These are phyloP conservation scores for Brachyptera putata DNA, from an alignment of 2,888 invertebrate genomes.

Conservation along the genomic window DNA sequence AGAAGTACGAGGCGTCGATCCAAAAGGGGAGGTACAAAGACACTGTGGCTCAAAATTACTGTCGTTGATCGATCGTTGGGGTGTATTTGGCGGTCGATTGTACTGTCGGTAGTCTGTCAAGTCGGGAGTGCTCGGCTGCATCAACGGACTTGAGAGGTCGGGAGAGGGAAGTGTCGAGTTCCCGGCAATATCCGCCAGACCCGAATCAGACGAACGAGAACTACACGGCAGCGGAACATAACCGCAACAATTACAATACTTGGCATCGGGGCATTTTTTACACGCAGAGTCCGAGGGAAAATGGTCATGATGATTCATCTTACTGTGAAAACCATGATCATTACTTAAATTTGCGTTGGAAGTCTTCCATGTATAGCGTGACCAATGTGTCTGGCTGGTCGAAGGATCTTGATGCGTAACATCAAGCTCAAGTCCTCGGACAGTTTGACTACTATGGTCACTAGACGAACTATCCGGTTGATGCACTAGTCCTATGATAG, in stretches of 20 bases:
- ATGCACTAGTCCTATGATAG: conserved; percentile 19
- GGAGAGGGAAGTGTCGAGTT: conserved; percentile 59
- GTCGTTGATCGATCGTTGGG: conserved; percentile 49
- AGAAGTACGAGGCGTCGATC: conserved; percentile 65
- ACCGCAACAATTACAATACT: conserved; percentile 23
- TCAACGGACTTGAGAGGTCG: conserved; percentile 42
- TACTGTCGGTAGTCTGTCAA: conserved; percentile 20
- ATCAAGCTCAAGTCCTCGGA: too few species aligned
- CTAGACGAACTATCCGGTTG: conserved; percentile 40
- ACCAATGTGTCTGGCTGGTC: conserved; percentile 19
- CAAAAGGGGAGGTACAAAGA: conserved; percentile 68
- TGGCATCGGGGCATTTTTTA: conserved; percentile 15
- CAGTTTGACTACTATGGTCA: conserved; percentile 37
- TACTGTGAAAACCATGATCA: neutral
- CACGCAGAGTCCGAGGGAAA: neutral
- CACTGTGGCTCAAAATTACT: conserved; percentile 71
- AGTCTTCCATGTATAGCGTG: neutral
- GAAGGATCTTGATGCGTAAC: conserved; percentile 33
- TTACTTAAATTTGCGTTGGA: neutral
- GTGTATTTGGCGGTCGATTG: conserved; percentile 37
- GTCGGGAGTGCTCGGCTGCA: conserved; percentile 53
- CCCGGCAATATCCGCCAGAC: conserved; percentile 65
- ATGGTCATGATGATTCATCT: neutral
- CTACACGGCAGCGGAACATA: conserved; percentile 27
- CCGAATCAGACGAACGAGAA: conserved; percentile 63